Evolutionary conservation across 2,888 invertebrate species (phyloP), one percentile per base, ranked within the genome.

Genomic region (Apamea epomidion): DNA sequence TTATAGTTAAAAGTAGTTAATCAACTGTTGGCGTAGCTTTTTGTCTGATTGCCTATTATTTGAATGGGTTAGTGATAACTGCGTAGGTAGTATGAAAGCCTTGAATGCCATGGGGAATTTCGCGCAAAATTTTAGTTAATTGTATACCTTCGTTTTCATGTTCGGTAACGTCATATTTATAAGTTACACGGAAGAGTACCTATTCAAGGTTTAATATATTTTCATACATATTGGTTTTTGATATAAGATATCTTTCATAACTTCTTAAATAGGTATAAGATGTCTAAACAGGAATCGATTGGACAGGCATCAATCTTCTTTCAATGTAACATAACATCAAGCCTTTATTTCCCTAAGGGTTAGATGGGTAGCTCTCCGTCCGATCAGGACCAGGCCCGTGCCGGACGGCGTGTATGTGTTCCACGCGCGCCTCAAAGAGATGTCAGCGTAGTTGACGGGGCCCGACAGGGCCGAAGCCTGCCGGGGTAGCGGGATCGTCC

Each of bases 1-100:
- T 84, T 87, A 86, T 76, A 83, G 65, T 85, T 83, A 78, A 82
- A 83, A 71, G 74, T 83, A 69, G 70, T 84, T 85, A 83, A 86
- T 85, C 69, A 88, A 68, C 80, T 45, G 73, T 54, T 76, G 65
- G 80, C 74, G 78, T 74, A 65, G 74, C 80, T 80, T 78, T 88
- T 76, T 83, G 79, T 71, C 51, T 81, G 80, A 87, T 87, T 88
- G 76, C 78, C 74, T 78, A 73, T 81, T 68, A 75, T 80, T 78
- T 78, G 42, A 76, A 76, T 82, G 70, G 48, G 78, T 81, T 62
- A 16, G 21, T 77, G 37, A 64, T 79, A 62, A 69, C 68, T 75
- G 62, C 75, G 83, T 70, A 45, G 29, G 83, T 64, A 37, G 29
- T 68, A 18, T n/a, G 32, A 48, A 75, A 67, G 48, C 80, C 77